A percentile compares a stretch with the other conserved stretches of the same genome.
phyloP scores from a whole-genome alignment of 2,113 vertebrate genomes.

The Centropus unirufus region DNA sequence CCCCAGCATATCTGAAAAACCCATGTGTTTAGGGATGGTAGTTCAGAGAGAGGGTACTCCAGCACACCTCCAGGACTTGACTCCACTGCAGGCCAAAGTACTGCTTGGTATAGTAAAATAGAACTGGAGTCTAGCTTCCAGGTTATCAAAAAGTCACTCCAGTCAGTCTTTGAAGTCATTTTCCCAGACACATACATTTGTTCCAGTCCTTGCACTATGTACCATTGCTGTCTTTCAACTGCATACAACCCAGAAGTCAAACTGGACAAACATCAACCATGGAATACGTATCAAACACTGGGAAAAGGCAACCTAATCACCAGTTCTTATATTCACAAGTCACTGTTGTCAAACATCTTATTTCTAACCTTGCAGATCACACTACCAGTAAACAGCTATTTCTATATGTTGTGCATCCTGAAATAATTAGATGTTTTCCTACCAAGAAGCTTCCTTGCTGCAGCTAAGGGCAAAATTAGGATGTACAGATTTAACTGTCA shows the following conservation, averaged over 20 bases:
- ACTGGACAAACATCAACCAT: background rate
- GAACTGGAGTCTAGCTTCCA: background rate
- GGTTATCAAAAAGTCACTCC: background rate
- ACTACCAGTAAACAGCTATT: background rate
- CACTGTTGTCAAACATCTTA: background rate
- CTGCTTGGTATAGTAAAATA: background rate
- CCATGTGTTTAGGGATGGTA: background rate
- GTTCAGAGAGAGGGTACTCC: background rate
- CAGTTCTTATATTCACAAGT: background rate
- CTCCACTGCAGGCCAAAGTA: accelerated
- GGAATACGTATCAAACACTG: background rate
- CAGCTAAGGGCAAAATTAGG: background rate
- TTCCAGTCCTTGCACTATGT: background rate
- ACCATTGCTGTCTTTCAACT: background rate
- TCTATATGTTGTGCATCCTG: background rate
- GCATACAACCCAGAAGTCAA: background rate
- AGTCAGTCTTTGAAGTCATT: background rate
- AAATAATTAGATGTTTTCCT: accelerated
- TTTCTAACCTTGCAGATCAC: background rate
- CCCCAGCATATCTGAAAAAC: background rate
- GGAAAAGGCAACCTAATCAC: background rate
- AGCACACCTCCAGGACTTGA: background rate
- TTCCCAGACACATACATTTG: background rate
- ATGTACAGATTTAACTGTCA: background rate
- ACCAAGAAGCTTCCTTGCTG: background rate